phyloP scores from a whole-genome alignment of 2,113 vertebrate genomes.

The Calyptommatus sinebrachiatus region DNA sequence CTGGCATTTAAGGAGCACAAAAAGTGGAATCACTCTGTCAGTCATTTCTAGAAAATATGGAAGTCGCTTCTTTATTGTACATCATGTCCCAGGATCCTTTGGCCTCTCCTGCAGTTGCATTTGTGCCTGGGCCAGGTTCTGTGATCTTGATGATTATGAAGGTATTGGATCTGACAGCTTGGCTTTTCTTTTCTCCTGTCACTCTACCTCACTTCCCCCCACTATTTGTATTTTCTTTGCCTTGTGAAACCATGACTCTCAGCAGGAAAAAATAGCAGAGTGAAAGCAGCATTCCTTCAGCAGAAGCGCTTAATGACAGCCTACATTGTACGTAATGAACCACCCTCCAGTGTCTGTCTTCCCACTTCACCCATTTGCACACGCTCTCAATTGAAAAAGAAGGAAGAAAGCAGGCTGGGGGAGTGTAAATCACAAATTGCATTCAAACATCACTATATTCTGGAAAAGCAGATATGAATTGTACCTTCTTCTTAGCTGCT shows the following conservation, averaged over 20 bases:
- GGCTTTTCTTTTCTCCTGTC: not conserved
- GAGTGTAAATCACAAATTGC: not conserved
- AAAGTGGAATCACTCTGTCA: not conserved
- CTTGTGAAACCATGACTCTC: not conserved
- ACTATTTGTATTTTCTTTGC: not conserved
- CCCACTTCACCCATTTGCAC: constrained; percentile 9
- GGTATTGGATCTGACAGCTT: not conserved
- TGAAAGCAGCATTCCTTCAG: constrained; percentile 16
- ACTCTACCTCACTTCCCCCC: not conserved
- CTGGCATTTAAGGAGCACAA: not conserved
- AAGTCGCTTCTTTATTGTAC: not conserved
- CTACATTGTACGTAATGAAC: constrained; percentile 22
- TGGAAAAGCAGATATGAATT: not conserved
- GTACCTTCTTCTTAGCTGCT: not conserved
- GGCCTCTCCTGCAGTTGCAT: not conserved
- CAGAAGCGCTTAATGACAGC: constrained; percentile 29
- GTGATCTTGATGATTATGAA: not conserved
- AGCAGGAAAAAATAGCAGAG: constrained; percentile 11
- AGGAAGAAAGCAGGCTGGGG: not conserved
- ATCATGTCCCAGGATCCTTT: not conserved
- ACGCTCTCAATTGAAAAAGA: not conserved
- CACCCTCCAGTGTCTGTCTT: constrained; percentile 4
- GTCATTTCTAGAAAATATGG: not conserved
- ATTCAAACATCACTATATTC: not conserved
- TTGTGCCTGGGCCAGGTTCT: not conserved